Evolutionary conservation across 2,113 vertebrate species (phyloP).

Genomic region (Siphamia tubifer): DNA sequence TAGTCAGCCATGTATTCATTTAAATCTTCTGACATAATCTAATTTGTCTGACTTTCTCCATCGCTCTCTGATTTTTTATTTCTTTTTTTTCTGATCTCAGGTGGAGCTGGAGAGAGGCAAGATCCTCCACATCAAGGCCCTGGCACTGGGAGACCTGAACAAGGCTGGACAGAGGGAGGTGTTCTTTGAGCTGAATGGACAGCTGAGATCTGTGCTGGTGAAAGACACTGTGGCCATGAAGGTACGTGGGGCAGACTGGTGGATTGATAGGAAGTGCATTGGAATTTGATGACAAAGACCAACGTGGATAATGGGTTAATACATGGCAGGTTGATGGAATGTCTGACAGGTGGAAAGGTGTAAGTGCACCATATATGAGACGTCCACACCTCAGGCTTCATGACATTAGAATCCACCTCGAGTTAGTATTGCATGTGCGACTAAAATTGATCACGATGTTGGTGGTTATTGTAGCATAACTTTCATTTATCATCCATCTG

Average conservation of each 20-base stretch:
- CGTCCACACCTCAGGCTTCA: too few species aligned
- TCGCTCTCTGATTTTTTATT: too few species aligned
- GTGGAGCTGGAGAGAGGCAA: slow-evolving; percentile 94
- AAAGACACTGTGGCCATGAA: slow-evolving; percentile 92
- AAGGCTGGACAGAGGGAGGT: slow-evolving; percentile 91
- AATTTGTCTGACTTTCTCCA: background rate
- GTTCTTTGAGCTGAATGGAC: slow-evolving; percentile 94
- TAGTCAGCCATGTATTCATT: slow-evolving; percentile 1
- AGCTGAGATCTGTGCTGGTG: slow-evolving; percentile 90
- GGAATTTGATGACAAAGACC: background rate
- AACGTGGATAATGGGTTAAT: too few species aligned
- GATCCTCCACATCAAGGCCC: slow-evolving; percentile 91
- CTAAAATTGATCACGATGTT: too few species aligned
- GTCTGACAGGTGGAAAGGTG: background rate
- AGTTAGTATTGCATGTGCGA: too few species aligned
- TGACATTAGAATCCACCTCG: too few species aligned
- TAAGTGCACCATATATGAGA: background rate
- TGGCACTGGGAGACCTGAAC: slow-evolving; percentile 91
- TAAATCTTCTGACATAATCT: slow-evolving; percentile 6
- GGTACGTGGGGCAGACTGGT: slow-evolving; percentile 65
- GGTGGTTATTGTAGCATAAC: too few species aligned
- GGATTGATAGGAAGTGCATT: background rate
- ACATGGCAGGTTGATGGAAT: too few species aligned
- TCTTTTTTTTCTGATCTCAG: slow-evolving; percentile 64
- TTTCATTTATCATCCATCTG: too few species aligned